Base-by-base conservation (phyloP, 2,888 invertebrate genomes). In the Marronus borbonicus region DNA sequence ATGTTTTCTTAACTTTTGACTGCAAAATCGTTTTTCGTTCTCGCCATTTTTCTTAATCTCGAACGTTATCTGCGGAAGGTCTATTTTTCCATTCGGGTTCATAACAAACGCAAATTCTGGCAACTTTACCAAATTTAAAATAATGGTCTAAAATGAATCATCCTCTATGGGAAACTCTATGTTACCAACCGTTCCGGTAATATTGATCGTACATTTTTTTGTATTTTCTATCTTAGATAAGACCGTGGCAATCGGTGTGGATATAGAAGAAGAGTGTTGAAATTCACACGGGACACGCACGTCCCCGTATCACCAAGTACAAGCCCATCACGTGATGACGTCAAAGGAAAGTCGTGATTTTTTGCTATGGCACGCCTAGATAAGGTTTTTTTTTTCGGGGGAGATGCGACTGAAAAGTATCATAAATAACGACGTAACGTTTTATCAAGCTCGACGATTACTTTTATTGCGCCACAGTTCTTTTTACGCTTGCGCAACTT, bases 241-340 rank as follows among this genome's bases (percentile, higher is more conserved):
- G 20, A 24, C 55, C n/a, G 17, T 4, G 55, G 55, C 17, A 58
- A 58, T 58, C 55, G 20, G 5, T 10, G 55, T 58, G 55, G 20
- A 28, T 50, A 14, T 24, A 20, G 10, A n/a, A 50, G 50, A 66
- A 39, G 12, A 24, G 49, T 68, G 50, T 50, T 50, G 28, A 68
- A 68, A 50, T 68, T 68, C 68, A 50, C 50, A 68, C 28, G 68
- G 68, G 65, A 66, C 65, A 66, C 65, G 65, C 65, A 66, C 50
- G 50, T 50, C 28, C 12, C 3, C 68, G 68, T 68, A 68, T 50
- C 68, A 50, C 28, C 68, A 66, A 66, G 68, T 68, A 39, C 68
- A 68, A 68, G 28, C 68, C 28, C 50, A 68, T 68, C 68, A 68
- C 39, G 14, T 39, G 65, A 44, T 68, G 68, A 68, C 68, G 50